Evolutionary conservation across 1,140 invertebrate species (phyloP).

Genomic region (Manduca sexta): DNA sequence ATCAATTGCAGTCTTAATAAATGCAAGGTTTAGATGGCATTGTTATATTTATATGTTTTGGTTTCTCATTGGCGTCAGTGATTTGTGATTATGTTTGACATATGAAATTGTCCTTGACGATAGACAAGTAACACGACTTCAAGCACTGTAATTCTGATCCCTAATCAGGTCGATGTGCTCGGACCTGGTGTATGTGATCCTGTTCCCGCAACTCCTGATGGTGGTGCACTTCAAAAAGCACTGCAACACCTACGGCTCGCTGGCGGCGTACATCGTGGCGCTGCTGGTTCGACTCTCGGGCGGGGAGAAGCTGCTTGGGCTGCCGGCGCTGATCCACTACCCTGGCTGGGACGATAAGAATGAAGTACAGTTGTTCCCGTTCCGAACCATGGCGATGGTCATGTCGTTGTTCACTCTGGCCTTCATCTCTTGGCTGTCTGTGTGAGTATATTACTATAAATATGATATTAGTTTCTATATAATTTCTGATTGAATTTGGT

Average conservation of each 20-base stretch:
- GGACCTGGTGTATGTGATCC: conserved; percentile 97
- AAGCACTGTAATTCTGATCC: no score
- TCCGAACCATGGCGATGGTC: conserved; percentile 93
- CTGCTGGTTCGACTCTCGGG: conserved; percentile 90
- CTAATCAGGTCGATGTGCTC: conserved; percentile 91
- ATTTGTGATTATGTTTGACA: no score
- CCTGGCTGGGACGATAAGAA: conserved; percentile 86
- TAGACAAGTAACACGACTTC: no score
- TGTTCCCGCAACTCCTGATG: conserved; percentile 98
- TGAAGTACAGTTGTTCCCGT: conserved; percentile 87
- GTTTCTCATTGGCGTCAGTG: no score
- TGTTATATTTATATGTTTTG: no score
- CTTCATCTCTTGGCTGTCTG: conserved; percentile 85
- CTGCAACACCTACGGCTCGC: conserved; percentile 97
- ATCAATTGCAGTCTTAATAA: no score
- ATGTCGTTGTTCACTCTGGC: conserved; percentile 85
- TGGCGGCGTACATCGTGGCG: conserved; percentile 92
- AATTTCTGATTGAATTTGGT: no score
- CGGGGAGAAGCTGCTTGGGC: conserved; percentile 86
- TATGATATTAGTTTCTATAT: no score
- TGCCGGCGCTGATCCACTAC: conserved; percentile 90
- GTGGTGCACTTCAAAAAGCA: conserved; percentile 95
- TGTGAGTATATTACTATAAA: conserved; percentile 64
- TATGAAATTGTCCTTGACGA: no score
- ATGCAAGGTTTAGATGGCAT: no score